Percentiles rank a stretch among this genome's conserved stretches.
These are phyloP conservation scores for Bellardia pandia DNA, from an alignment of 2,888 invertebrate species.

Conservation along the genomic window DNA sequence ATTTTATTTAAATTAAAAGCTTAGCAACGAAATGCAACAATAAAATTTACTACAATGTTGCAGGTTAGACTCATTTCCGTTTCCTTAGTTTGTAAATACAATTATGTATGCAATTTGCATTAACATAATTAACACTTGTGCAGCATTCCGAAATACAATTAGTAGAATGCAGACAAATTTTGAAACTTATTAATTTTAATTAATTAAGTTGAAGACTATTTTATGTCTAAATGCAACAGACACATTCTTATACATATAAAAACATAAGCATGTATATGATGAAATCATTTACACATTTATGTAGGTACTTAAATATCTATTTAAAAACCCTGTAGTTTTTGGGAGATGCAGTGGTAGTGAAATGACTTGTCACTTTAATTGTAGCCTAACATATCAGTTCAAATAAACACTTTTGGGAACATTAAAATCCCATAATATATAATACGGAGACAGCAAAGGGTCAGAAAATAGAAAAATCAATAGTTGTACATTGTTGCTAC, in stretches of 20 bases:
- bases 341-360: no score
- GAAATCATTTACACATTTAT: not conserved
- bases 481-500: no score
- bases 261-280: not conserved
- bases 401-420: no score
- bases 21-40: no score
- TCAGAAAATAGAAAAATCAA: no score
- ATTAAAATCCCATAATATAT: no score
- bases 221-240: not conserved
- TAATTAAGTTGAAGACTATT: conserved; percentile 15
- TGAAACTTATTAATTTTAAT: conserved; percentile 46
- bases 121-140: conserved; percentile 61
- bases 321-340: not conserved
- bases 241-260: not conserved
- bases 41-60: not conserved
- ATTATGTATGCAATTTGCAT: conserved; percentile 46
- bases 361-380: no score
- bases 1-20: no score
- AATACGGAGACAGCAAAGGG: no score
- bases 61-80: not conserved
- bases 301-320: not conserved
- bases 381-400: no score
- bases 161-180: not conserved
- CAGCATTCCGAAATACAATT: not conserved
- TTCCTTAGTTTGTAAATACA: conserved; percentile 25